Evolutionary conservation across 2,113 vertebrate species (phyloP).

Genomic region (Pseudolaguvia tuberculata): DNA sequence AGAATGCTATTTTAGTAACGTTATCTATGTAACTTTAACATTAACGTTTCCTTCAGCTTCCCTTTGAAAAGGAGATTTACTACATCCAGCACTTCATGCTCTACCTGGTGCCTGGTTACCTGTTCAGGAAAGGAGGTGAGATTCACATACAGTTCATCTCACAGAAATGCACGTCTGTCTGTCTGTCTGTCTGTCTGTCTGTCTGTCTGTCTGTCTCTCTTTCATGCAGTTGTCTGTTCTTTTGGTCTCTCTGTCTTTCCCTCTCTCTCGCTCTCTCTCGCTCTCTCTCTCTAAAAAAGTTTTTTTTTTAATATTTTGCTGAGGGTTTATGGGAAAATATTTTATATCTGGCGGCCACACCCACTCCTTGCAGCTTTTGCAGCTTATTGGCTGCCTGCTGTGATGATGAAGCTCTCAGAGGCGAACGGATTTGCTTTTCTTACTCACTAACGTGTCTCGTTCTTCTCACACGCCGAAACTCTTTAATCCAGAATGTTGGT

Average conservation of each 20-base stretch:
- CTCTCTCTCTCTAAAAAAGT: too few species aligned
- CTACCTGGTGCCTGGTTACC: slow-evolving; percentile 91
- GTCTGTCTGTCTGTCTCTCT: too few species aligned
- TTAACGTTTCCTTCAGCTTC: slow-evolving; percentile 71
- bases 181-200: too few species aligned
- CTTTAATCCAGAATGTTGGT: too few species aligned
- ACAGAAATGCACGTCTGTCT: neutral
- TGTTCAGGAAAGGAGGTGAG: slow-evolving; percentile 95
- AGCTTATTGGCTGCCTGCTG: neutral
- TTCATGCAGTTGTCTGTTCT: too few species aligned
- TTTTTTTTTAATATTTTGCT: too few species aligned
- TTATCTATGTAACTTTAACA: neutral
- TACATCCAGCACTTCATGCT: slow-evolving; percentile 97
- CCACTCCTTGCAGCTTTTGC: too few species aligned
- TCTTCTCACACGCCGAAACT: neutral
- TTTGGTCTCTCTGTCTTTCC: too few species aligned
- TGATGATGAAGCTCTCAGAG: neutral
- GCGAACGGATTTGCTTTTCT: neutral
- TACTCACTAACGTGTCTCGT: neutral
- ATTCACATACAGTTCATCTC: neutral
- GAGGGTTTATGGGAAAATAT: too few species aligned
- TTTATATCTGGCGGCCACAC: too few species aligned
- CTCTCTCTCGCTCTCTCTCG: too few species aligned
- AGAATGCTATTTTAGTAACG: too few species aligned
- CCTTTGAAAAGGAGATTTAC: slow-evolving; percentile 94